These are phyloP conservation scores for Graphium colonna DNA, from an alignment of 2,888 invertebrate species.

Conservation along the genomic window DNA sequence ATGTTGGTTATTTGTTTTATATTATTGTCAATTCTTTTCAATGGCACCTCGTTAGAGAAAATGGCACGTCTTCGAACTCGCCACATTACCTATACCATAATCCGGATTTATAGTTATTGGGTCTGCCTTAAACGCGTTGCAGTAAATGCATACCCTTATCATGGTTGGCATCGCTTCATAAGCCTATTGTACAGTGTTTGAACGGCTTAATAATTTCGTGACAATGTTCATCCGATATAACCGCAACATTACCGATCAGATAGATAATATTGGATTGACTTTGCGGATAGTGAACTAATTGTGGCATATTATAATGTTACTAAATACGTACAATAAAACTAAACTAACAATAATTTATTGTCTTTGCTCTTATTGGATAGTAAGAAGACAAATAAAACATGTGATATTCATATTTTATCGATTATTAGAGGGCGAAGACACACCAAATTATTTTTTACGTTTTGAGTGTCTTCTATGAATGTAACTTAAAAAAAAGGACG, in stretches of 20 bases:
- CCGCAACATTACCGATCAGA: neutral
- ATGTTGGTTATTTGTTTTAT: too few relatives aligned
- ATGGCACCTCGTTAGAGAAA: too few relatives aligned
- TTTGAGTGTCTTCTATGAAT: too few relatives aligned
- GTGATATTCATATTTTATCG: too few relatives aligned
- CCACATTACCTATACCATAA: neutral
- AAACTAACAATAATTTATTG: neutral
- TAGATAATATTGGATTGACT: constrained; percentile 18
- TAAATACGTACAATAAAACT: too few relatives aligned
- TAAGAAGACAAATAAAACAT: too few relatives aligned
- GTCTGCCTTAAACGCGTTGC: neutral
- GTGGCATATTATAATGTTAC: neutral
- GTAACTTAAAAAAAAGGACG: too few relatives aligned
- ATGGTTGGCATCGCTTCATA: constrained; percentile 34
- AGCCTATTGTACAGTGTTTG: constrained; percentile 37
- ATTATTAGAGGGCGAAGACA: too few relatives aligned
- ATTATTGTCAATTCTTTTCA: too few relatives aligned
- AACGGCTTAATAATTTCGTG: constrained; percentile 41
- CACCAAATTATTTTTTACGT: too few relatives aligned
- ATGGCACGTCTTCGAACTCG: too few relatives aligned
- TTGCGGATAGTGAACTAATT: neutral
- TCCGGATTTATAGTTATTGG: neutral
- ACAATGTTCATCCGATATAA: constrained; percentile 30
- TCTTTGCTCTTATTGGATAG: too few relatives aligned
- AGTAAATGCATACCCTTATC: constrained; percentile 10